These are phyloP conservation scores for Prunella himalayana DNA, from an alignment of 2,113 vertebrate species.

Conservation along the genomic window DNA sequence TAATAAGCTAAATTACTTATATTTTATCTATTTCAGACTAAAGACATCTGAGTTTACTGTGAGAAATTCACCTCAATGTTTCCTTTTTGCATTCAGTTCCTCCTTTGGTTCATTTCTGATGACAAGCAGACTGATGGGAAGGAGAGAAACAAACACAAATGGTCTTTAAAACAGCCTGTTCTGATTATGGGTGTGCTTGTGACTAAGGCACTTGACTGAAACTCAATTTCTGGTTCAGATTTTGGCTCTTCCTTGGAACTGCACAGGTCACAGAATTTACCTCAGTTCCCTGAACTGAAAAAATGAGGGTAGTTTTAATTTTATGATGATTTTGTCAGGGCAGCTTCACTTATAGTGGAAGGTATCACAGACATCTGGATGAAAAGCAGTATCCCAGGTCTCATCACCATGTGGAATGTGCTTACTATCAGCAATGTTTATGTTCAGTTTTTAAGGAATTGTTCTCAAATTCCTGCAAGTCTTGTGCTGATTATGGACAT, in stretches of 20 bases:
- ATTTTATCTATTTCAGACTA: not conserved
- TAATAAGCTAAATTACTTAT: not conserved
- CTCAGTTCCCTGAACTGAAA: not conserved
- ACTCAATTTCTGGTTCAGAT: not conserved
- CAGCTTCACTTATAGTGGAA: not conserved
- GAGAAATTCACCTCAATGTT: not conserved
- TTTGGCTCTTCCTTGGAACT: not conserved
- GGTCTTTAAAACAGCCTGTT: not conserved
- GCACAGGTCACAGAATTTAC: not conserved
- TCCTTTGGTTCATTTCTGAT: not conserved
- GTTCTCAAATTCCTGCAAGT: not conserved
- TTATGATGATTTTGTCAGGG: not conserved
- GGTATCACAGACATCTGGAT: not conserved
- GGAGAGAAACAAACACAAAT: not conserved
- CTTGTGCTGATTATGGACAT: not conserved
- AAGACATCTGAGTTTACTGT: not conserved
- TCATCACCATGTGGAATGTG: not conserved
- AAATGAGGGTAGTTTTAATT: not conserved
- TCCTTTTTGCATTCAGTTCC: not conserved
- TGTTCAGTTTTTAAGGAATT: not conserved
- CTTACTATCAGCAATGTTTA: not conserved
- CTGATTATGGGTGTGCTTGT: not conserved
- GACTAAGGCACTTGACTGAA: not conserved
- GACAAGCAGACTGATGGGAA: not conserved
- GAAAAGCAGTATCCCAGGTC: not conserved